Conservation (phyloP, 2,113 vertebrate species). For the Semnopithecus entellus region DNA sequence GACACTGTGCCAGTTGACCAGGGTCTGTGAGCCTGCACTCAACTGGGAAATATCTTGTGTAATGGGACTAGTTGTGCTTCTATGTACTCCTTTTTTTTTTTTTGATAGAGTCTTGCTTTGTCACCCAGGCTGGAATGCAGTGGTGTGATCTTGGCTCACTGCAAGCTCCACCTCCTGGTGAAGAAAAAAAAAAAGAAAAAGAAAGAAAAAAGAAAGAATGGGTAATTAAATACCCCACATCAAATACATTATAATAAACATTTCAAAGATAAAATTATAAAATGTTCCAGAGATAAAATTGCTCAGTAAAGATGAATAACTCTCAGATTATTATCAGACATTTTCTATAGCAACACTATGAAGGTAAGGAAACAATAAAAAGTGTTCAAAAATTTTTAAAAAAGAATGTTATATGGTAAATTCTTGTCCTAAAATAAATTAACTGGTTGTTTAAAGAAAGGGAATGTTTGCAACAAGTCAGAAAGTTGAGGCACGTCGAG, state of each 20-base stretch:
- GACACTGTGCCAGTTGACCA: neutral
- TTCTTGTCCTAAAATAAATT: too few species aligned
- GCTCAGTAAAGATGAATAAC: neutral
- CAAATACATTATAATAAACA: neutral
- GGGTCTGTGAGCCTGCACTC: neutral
- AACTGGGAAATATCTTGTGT: neutral
- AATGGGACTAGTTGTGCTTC: neutral
- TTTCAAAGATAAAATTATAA: neutral
- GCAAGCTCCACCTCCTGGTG: too few species aligned
- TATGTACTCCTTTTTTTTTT: too few species aligned
- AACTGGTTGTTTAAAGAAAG: too few species aligned
- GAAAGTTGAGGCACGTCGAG: too few species aligned
- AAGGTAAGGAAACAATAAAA: neutral
- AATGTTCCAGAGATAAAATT: neutral
- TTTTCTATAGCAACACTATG: neutral
- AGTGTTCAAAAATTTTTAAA: neutral
- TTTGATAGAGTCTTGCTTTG: too few species aligned
- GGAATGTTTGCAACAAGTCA: too few species aligned
- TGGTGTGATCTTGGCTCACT: too few species aligned
- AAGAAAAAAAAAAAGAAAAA: too few species aligned
- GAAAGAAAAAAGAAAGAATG: neutral
- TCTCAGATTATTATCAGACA: neutral
- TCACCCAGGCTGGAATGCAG: too few species aligned
- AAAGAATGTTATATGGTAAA: neutral
- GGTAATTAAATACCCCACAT: neutral